Conservation (phyloP, 2,797 vertebrate genomes). For the Moxostoma hubbsi region DNA sequence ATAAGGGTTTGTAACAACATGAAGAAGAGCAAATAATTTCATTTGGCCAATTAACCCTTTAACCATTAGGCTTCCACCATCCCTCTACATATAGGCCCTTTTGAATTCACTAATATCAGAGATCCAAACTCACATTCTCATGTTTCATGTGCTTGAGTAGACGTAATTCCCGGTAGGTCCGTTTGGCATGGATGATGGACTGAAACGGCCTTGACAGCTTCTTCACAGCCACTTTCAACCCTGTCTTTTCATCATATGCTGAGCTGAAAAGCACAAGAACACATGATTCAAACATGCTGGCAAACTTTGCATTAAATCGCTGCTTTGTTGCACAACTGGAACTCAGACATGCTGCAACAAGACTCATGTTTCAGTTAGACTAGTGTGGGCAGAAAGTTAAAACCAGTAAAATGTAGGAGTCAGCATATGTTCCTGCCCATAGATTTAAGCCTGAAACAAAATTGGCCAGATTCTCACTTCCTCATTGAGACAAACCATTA, state of each 20-base stretch:
- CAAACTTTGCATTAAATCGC: background rate
- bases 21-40: background rate
- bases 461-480: slow-evolving; percentile 30
- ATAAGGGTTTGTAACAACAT: background rate
- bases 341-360: slow-evolving; percentile 28
- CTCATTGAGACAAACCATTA: background rate
- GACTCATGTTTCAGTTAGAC: background rate
- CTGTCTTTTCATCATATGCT: slow-evolving; percentile 84
- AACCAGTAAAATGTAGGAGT: background rate
- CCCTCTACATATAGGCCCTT: too few relatives aligned
- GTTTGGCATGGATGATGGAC: slow-evolving; percentile 97
- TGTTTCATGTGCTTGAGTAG: slow-evolving; percentile 98
- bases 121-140: slow-evolving; percentile 88
- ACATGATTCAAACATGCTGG: slow-evolving; percentile 15
- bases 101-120: slow-evolving; percentile 23
- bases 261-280: slow-evolving; percentile 75
- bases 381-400: background rate
- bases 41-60: too few relatives aligned
- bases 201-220: slow-evolving; percentile 97
- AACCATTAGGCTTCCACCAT: too few relatives aligned
- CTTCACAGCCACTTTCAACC: slow-evolving; percentile 92
- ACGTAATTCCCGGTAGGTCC: slow-evolving; percentile 94
- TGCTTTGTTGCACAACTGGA: slow-evolving; percentile 28
- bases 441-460: background rate
- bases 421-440: background rate